Evolutionary conservation across 1,140 invertebrate genomes (phyloP), one percentile per base, ranked within the genome.

Genomic region (Hesperophylax magnus): DNA sequence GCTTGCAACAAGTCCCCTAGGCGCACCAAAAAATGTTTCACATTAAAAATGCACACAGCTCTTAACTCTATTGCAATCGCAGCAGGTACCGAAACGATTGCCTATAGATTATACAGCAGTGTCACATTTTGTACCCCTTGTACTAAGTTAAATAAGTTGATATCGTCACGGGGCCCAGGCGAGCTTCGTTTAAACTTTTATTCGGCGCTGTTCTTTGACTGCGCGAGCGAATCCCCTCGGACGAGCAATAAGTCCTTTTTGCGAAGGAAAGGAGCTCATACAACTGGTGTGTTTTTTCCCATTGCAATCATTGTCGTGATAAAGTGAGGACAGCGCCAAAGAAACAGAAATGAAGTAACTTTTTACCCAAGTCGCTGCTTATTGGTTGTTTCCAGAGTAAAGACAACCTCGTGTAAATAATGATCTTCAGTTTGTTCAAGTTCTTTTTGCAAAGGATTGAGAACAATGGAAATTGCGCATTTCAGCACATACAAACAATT

Each of bases 131-230:
- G 39, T 47, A 11, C 39, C 27, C 27, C 5, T 27, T 2, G 39
- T 47, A 47, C 27, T 9, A 47, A 47, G 39, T 47, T 47, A 14
- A 47, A 47, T 47, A 11, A 47, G 39, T 1, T 14, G 11, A 34
- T 9, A 71, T 20, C 67, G 39, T 53, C 67, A 14, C 34, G 67
- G 39, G 67, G 67, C 1, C 39, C 63, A 31, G 56, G 52, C n/a
- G 24, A 34, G 65, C 27, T 76, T 77, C 81, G 53, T 79, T 82
- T 79, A 79, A 82, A 82, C 77, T 82, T 82, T 82, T 82, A 82
- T 82, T 82, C 60, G 78, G 74, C 34, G 63, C 72, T 53, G 72
- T 74, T 79, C 71, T 77, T 76, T 82, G 77, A 82, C 78, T 79
- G 71, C 39, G 69, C 20, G 72, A 82, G 69, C 20, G 72, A 82